Evolutionary conservation across 2,797 vertebrate species (phyloP), one percentile per base, ranked within the genome.

Genomic region (Anguilla anguilla): DNA sequence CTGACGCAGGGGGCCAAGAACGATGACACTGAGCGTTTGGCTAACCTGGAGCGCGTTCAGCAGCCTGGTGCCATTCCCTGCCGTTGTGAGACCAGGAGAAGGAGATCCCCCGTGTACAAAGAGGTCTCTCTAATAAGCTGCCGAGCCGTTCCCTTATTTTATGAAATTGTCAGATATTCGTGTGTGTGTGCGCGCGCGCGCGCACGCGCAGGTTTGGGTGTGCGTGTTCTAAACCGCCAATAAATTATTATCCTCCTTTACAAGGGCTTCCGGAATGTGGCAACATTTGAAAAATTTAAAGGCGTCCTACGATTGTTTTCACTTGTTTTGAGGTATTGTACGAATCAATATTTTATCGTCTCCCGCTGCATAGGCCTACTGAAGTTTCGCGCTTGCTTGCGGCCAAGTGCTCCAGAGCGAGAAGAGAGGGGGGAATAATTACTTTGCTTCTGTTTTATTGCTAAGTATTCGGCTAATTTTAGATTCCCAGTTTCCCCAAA

Each of bases 1-100:
- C 81, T 77, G 89, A 91, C 64, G 88, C 86, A 67, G 61, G 72
- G 59, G 82, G 35, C 84, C 43, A 51, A 0, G 51, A 39, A 35
- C 81, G 85, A 84, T 86, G 86, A 82, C 86, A 87, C 43, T 25
- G 31, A 86, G 79, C 84, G 55, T 55, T 49, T 86, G 84, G 53
- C 57, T 28, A 83, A 22, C 51, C 59, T 72, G 46, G 51, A 39
- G 79, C 79, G 17, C 49, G 53, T 39, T 49, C 59, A 59, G 31
- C 61, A n/a, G 39, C n/a, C 6, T 46, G 22, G 43, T 25, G 35
- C 39, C 53, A 55, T 72, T 31, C 43, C 2, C 2, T 79, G 57
- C 43, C n/a, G 61, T 87, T 28, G 35, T 43, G 31, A 22, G 74
- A 11, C 31, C 6, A 10, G 1, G 67, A n/a, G 31, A 39, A 77